phyloP scores from a whole-genome alignment of 2,797 vertebrate genomes.

The Sebastes wilsoni region DNA sequence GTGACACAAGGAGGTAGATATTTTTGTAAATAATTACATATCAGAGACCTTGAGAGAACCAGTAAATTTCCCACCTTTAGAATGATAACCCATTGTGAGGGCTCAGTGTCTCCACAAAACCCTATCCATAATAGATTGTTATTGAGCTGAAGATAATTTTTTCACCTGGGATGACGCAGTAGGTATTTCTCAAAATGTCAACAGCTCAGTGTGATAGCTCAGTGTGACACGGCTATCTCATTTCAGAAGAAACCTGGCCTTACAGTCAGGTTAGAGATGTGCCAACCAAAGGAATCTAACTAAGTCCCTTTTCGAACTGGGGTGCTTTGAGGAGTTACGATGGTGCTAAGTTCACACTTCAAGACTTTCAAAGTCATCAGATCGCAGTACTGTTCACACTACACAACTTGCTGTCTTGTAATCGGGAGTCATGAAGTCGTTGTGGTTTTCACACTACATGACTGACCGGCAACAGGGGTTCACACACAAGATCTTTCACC shows the following conservation, averaged over 20 bases:
- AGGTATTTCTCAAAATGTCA: constrained; percentile 77
- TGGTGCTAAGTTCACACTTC: neutral
- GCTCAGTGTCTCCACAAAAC: constrained; percentile 20
- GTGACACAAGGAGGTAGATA: neutral
- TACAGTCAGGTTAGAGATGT: neutral
- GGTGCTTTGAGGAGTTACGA: neutral
- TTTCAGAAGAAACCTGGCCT: constrained; percentile 40
- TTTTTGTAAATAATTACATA: constrained; percentile 3
- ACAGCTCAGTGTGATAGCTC: constrained; percentile 66
- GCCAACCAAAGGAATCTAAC: neutral
- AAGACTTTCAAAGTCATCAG: too few relatives aligned
- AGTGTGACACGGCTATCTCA: constrained; percentile 51
- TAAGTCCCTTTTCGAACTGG: neutral
- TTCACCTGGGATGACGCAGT: constrained; percentile 67
- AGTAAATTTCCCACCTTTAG: neutral
- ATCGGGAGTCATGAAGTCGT: too few relatives aligned
- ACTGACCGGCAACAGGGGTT: too few relatives aligned
- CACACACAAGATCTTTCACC: too few relatives aligned
- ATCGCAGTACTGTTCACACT: too few relatives aligned
- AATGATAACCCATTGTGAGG: constrained; percentile 34
- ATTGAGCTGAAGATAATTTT: constrained; percentile 69
- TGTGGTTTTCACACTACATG: too few relatives aligned
- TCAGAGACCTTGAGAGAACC: neutral
- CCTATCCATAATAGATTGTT: constrained; percentile 72
- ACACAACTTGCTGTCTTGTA: too few relatives aligned